Evolutionary conservation across 2,113 vertebrate species (phyloP).

Genomic region (human): GRCh38 chr1:95770501-95771000

Average conservation of each 20-base stretch:
- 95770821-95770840: slow-evolving; percentile 5
- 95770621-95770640: not conserved
- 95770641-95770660: not conserved
- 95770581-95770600: slow-evolving; percentile 32
- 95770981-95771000: not conserved
- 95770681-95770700: slow-evolving; percentile 33
- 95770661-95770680: slow-evolving; percentile 15
- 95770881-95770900: not conserved
- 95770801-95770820: not conserved
- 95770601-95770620: not conserved
- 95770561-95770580: slow-evolving; percentile 42
- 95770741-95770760: slow-evolving; percentile 48
- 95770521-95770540: not conserved
- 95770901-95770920: not conserved
- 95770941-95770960: not conserved
- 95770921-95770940: not conserved
- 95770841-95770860: not conserved
- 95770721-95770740: slow-evolving; percentile 35
- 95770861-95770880: not conserved
- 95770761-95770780: slow-evolving; percentile 49
- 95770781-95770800: slow-evolving; percentile 45
- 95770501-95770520: slow-evolving; percentile 30
- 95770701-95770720: slow-evolving; percentile 33
- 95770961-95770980: not conserved
- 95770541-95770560: slow-evolving; percentile 16